A percentile compares a stretch with the other conserved stretches of the same genome.
Evolutionary conservation across 2,113 vertebrate genomes (phyloP).

Genomic region (Suricata suricatta): DNA sequence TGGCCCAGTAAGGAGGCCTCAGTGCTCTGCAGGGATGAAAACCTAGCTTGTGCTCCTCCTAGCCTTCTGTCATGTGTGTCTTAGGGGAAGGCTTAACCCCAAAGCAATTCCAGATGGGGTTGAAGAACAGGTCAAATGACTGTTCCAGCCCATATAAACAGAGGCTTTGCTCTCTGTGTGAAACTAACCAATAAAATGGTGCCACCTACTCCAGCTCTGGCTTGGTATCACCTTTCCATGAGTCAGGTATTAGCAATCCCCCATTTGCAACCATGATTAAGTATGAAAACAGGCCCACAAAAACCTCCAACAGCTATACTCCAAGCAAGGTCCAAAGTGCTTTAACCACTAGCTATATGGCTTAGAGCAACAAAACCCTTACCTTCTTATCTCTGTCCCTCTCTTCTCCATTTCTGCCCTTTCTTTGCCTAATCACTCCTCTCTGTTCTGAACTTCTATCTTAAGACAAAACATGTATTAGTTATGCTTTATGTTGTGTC

Average conservation of each 20-base stretch:
- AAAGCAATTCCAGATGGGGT: background rate
- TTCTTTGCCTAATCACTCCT: background rate
- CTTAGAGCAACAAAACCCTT: background rate
- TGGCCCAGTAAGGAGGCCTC: background rate
- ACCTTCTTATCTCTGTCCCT: background rate
- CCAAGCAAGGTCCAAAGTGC: background rate
- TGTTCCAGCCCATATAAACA: background rate
- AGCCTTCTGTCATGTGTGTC: background rate
- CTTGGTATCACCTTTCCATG: background rate
- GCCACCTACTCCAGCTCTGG: background rate
- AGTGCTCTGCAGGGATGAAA: background rate
- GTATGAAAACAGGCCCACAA: background rate
- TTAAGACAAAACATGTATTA: background rate
- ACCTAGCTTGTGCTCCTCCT: background rate
- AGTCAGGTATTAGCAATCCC: background rate
- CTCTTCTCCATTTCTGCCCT: background rate
- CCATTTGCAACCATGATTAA: background rate
- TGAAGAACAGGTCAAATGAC: conserved; percentile 14
- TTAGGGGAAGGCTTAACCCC: background rate
- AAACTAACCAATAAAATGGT: background rate
- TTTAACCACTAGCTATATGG: too few relatives aligned
- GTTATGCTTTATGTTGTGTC: background rate
- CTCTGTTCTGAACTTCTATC: background rate
- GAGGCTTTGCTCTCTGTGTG: background rate
- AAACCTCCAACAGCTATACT: background rate